Conservation (phyloP, 2,797 vertebrate species). For the Pseudopleuronectes americanus region DNA sequence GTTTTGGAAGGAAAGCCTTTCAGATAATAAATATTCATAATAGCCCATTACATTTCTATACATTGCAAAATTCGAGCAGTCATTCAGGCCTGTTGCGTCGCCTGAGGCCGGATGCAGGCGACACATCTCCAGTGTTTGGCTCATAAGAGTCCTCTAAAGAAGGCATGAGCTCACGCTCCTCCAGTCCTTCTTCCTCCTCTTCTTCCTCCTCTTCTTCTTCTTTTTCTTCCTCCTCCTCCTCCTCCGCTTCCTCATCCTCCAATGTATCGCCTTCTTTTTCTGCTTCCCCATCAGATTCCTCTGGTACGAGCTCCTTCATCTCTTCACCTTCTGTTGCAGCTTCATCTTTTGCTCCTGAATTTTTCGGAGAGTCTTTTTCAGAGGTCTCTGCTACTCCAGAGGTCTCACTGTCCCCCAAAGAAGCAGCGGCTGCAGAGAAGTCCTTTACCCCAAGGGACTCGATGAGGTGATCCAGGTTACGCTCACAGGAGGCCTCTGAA, state of each 20-base stretch:
- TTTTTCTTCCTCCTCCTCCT: background rate
- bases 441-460: slow-evolving; percentile 82
- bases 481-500: slow-evolving; percentile 80
- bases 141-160: slow-evolving; percentile 64
- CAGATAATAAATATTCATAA: slow-evolving; percentile 59
- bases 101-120: slow-evolving; percentile 76
- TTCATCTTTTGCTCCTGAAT: slow-evolving; percentile 19
- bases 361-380: slow-evolving; percentile 22
- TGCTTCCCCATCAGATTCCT: slow-evolving; percentile 31
- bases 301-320: slow-evolving; percentile 40
- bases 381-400: background rate
- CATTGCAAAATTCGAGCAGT: slow-evolving; percentile 43
- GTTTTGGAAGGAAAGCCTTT: slow-evolving; percentile 46
- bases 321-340: slow-evolving; percentile 41
- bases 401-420: background rate
- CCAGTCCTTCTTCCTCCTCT: background rate
- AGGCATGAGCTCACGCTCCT: slow-evolving; percentile 53
- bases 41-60: slow-evolving; percentile 29
- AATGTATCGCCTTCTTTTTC: slow-evolving; percentile 12
- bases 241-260: slow-evolving; percentile 10
- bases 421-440: slow-evolving; percentile 38
- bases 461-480: slow-evolving; percentile 88
- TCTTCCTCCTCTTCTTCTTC: background rate
- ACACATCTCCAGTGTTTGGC: slow-evolving; percentile 66
- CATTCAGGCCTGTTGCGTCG: slow-evolving; percentile 85